phyloP scores from a whole-genome alignment of 2,113 vertebrate species.

The Corythoichthys haematopterus region DNA sequence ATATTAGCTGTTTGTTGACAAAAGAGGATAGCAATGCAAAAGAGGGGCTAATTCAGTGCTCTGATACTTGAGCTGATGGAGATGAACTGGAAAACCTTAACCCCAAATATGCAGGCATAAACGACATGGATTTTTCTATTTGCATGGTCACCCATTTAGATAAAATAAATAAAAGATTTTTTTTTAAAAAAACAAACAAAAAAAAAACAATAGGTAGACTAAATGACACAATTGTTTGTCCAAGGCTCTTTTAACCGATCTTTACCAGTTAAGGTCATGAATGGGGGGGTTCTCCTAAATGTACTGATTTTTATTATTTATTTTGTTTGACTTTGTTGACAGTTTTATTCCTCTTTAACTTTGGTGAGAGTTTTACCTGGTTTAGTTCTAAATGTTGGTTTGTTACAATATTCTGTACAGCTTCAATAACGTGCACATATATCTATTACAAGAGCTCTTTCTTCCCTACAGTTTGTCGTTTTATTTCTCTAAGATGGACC shows the following conservation, averaged over 20 bases:
- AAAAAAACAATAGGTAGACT: constrained; percentile 13
- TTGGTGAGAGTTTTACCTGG: constrained; percentile 25
- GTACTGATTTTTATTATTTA: constrained; percentile 10
- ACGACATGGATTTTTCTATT: constrained; percentile 54
- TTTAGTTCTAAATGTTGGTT: constrained; percentile 56
- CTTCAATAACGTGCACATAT: constrained; percentile 63
- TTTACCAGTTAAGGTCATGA: constrained; percentile 36
- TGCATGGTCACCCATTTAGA: constrained; percentile 69
- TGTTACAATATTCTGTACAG: constrained; percentile 72
- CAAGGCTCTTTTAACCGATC: constrained; percentile 46
- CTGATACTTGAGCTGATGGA: constrained; percentile 24
- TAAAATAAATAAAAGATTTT: constrained; percentile 39
- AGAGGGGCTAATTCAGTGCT: constrained; percentile 15
- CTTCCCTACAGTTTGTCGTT: constrained; percentile 28
- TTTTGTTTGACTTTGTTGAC: constrained; percentile 53
- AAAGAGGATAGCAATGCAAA: constrained; percentile 7
- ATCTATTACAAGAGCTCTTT: constrained; percentile 46
- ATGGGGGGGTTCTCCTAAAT: constrained; percentile 44
- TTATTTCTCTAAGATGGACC: constrained; percentile 15
- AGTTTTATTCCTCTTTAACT: constrained; percentile 45
- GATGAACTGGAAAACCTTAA: constrained; percentile 17
- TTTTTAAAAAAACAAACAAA: constrained; percentile 29
- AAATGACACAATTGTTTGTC: constrained; percentile 48
- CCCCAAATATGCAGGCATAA: constrained; percentile 26
- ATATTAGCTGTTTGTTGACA: background rate